Evolutionary conservation across 2,888 invertebrate species (phyloP), one percentile per base, ranked within the genome.

Genomic region (Chesias legatella): DNA sequence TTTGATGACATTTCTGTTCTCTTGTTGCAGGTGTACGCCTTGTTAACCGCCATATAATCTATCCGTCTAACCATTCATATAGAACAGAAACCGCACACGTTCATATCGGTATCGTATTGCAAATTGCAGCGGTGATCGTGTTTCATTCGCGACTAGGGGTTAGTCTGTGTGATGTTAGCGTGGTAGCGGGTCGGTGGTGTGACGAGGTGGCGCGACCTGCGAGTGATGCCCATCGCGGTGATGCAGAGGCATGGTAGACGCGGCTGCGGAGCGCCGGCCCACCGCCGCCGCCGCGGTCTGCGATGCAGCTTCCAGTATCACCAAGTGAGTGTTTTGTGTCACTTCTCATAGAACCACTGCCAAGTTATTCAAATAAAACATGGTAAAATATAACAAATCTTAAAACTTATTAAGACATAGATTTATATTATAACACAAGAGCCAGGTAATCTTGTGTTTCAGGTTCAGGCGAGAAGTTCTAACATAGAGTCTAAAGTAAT

Each of bases 191-290:
- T 73, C 63, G 66, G 74, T 74, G 70, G 74, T 39, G 42, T 29
- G 65, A 60, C 69, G 74, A 67, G 67, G 65, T 69, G 57, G 51
- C 56, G 60, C 59, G 62, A 65, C 61, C 63, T 67, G 69, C 74
- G 68, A 80, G 84, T 83, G 74, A 88, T 86, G 86, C 83, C 74
- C 73, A 76, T 65, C 77, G 74, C 81, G 81, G 83, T 84, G 83
- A 85, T 88, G 86, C 85, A 73, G 79, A 82, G 86, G 85, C 77
- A 88, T 88, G 88, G 86, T 84, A 82, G 86, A 86, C 84, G 86
- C 81, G 83, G 84, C 82, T 73, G 83, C 83, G 85, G 84, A 84
- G 81, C 84, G 81, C 78, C 81, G 78, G 77, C 70, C 76, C 77
- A 78, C 75, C 75, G 75, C 71, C 74, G 82, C 73, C 75, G 83